Evolutionary conservation across 2,797 vertebrate species (phyloP), one percentile per base, ranked within the genome.

Genomic region (Loriculus beryllinus): DNA sequence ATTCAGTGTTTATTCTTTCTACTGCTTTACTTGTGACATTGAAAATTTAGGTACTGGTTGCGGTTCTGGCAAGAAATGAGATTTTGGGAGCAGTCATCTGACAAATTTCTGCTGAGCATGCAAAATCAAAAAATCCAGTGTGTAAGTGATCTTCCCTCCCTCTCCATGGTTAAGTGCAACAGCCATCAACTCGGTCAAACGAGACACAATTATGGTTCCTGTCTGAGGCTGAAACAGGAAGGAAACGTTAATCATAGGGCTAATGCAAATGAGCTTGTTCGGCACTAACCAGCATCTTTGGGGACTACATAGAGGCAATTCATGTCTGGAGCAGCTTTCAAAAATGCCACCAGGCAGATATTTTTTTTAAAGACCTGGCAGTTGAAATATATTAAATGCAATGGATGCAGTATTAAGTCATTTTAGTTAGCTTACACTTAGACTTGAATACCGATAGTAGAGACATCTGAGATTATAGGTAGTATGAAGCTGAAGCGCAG

Each of bases 221-320:
- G 69, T 90, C 47, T 84, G 68, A 82, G 72, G 37, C 86, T 90
- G 71, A 75, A 94, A 84, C 63, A 94, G 94, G 92, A 96, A 96
- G 92, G 84, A 95, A 94, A 87, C 0, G 0, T 88, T 94, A 82
- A 94, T 90, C 87, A 90, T 43, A 59, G 69, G 77, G 80, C 80
- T 79, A 86, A 96, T 87, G 88, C 70, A 87, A 93, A 90, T 71
- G 64, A 91, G 82, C 49, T 82, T 1, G 2, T 52, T 88, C 4
- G 20, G 56, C 81, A 62, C 71, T 86, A 84, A 67, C 51, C 71
- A 79, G 48, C 39, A 86, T 68, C 91, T 91, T 79, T 39, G 67
- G 65, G 86, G 57, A 83, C 81, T 88, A 78, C 62, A 85, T n/a
- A 88, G 76, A 74, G 26, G 65, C 75, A 81, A 86, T 81, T 93